phyloP scores from a whole-genome alignment of 2,797 vertebrate species.

The Cossypha dichroa region DNA sequence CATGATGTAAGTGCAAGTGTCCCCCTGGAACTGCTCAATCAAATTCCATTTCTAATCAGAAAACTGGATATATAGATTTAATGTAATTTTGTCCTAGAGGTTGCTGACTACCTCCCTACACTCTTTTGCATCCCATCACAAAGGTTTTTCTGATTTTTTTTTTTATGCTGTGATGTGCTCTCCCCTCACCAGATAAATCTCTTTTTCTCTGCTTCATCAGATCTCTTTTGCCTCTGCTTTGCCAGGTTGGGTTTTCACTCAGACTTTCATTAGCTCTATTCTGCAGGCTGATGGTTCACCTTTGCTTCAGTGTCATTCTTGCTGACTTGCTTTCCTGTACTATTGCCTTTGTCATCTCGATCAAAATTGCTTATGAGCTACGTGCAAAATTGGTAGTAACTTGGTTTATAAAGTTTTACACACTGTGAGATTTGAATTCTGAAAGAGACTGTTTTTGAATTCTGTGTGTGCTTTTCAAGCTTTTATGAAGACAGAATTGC shows the following conservation, averaged over 20 bases:
- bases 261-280: neutral
- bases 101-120: neutral
- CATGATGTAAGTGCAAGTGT: neutral
- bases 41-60: neutral
- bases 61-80: neutral
- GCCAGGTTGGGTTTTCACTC: neutral
- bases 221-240: neutral
- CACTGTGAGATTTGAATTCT: neutral
- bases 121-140: neutral
- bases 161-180: neutral
- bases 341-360: neutral
- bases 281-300: neutral
- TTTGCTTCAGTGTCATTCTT: neutral
- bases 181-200: accelerated
- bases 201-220: neutral
- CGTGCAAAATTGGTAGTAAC: neutral
- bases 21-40: neutral
- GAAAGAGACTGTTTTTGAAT: neutral
- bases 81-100: neutral
- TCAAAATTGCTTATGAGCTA: neutral
- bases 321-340: neutral
- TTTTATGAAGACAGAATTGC: neutral
- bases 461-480: neutral
- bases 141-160: neutral
- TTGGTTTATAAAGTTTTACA: neutral